phyloP scores from a whole-genome alignment of 2,797 vertebrate species.

The Amphiprion clarkii region DNA sequence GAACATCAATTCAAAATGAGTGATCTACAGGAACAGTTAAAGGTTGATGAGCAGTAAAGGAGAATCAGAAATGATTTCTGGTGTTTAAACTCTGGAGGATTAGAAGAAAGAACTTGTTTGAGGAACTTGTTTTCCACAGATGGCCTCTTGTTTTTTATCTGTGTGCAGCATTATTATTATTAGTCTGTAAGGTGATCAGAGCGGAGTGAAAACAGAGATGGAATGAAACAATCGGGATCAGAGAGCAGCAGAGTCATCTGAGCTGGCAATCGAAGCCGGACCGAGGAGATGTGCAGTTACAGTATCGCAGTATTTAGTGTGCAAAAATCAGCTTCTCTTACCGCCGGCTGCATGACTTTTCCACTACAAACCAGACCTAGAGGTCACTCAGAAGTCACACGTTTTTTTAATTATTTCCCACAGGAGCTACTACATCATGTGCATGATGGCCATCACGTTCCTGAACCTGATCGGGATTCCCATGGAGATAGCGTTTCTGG shows the following conservation, averaged over 20 bases:
- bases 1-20: neutral
- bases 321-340: slow-evolving; percentile 55
- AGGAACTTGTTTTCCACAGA: slow-evolving; percentile 7
- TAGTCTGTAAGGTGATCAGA: slow-evolving; percentile 54
- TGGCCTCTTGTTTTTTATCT: neutral
- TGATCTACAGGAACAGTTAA: neutral
- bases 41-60: neutral
- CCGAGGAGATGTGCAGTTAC: slow-evolving; percentile 61
- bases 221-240: slow-evolving; percentile 60
- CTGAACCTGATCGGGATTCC: slow-evolving; percentile 87
- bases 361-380: slow-evolving; percentile 15
- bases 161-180: slow-evolving; percentile 37
- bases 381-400: slow-evolving; percentile 1
- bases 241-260: slow-evolving; percentile 61
- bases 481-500: slow-evolving; percentile 87
- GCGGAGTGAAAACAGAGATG: slow-evolving; percentile 63
- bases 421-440: slow-evolving; percentile 88
- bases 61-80: neutral
- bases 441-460: slow-evolving; percentile 87
- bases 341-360: slow-evolving; percentile 29
- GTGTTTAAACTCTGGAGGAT: neutral
- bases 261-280: slow-evolving; percentile 57
- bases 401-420: neutral
- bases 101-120: neutral
- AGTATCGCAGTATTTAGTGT: slow-evolving; percentile 59